Conservation (phyloP, 64 coral and sea anemone species). For the Cladopsammia gracilis region DNA sequence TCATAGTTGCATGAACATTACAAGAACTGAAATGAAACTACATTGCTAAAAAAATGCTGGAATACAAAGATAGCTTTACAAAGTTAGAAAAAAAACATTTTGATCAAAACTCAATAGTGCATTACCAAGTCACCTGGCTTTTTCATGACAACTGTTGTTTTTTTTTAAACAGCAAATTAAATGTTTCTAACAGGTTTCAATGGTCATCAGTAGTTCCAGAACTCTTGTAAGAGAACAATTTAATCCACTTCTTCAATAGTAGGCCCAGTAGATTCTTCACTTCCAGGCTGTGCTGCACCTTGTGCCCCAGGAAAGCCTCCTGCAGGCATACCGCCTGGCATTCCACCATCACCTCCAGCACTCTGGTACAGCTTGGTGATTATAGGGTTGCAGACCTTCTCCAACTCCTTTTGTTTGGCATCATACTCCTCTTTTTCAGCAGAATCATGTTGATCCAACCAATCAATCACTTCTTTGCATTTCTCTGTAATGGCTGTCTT, state of each 20-base stretch:
- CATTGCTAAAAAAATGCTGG: no score
- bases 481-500: conserved; percentile 54
- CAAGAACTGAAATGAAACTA: no score
- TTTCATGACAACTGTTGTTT: no score
- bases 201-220: no score
- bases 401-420: conserved; percentile 59
- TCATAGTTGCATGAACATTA: no score
- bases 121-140: no score
- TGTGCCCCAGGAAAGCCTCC: conserved; percentile 55
- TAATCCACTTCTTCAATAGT: conserved; percentile 92
- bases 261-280: conserved; percentile 64
- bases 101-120: no score
- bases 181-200: no score
- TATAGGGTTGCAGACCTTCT: conserved; percentile 69
- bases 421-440: conserved; percentile 62
- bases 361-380: conserved; percentile 76
- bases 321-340: conserved; percentile 35
- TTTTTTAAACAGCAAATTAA: no score
- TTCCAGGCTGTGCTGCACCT: background rate
- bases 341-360: conserved; percentile 43
- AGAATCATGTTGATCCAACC: conserved; percentile 38
- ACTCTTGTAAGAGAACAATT: background rate
- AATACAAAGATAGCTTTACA: no score
- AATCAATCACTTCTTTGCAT: conserved; percentile 71
- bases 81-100: no score